Evolutionary conservation across 2,888 invertebrate genomes (phyloP), one percentile per base, ranked within the genome.

Genomic region (Agrotis clavis): DNA sequence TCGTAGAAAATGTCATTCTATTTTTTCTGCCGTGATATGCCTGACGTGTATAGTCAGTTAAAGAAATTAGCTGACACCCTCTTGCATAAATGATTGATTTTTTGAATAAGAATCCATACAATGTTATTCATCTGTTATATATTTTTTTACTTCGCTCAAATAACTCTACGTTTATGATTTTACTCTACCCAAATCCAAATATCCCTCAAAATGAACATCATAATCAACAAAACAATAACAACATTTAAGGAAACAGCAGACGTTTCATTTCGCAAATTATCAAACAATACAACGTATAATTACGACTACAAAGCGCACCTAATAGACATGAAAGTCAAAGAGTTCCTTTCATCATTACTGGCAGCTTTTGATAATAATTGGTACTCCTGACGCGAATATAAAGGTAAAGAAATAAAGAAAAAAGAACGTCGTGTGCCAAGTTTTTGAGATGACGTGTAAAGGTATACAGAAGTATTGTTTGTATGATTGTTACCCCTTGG

Each of bases 331-430:
- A 66, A 78, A 73, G 65, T 70, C 65, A 71, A 70, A 73, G 73
- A 82, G 62, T 65, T 82, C 45, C 61, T 81, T 81, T 81, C 66
- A 80, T 77, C 80, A 50, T n/a, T 57, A 61, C 54, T 19, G 45
- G 54, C 66, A 64, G 78, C 50, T 75, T 78, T 74, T 67, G 74
- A 63, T 61, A 75, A 82, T 82, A 82, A 81, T 81, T 78, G 79
- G 74, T 68, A 74, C 81, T 81, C 71, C 35, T 74, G 64, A 75
- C 67, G 57, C 48, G 53, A 67, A 73, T 77, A 73, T 77, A 41
- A 41, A 41, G 41, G 41, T 41, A 11, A 41, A 41, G 53, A 54
- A 70, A 41, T 45, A 41, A 53, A 48, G 25, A 53, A 54, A n/a
- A 25, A 67, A 60, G 1, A 48, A 64, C 18, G 9, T 51, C 45